Base-by-base conservation (phyloP, 2,797 vertebrate genomes). In the Agapornis canus region DNA sequence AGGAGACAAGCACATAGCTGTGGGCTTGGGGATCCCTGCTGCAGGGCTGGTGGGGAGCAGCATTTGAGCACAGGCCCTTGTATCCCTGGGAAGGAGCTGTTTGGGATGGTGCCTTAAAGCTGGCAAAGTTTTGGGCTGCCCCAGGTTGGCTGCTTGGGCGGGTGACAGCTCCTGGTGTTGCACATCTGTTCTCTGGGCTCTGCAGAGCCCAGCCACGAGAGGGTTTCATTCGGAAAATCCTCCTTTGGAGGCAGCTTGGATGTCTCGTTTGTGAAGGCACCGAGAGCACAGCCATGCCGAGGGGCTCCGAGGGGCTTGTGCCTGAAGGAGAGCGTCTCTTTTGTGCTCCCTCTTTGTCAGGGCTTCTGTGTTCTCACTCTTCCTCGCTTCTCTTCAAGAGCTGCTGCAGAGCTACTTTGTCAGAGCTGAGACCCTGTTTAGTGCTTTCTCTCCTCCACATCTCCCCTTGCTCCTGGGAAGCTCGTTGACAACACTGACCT, bases 401-500 rank as follows among this genome's bases (percentile, higher is more conserved):
- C 8, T 3, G 3, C 11, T 8, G 54, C 0, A 7, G 49, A 51
- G 59, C 54, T 27, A 2, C 64, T 15, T 1, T 47, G 45, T 4
- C 49, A 18, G 77, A 32, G 87, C 73, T 61, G 77, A 63, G 92
- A 54, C 86, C 32, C 80, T 39, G 2, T 20, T 32, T 6, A 17
- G n/a, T 14, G 48, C 3, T 10, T 43, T 11, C 64, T 71, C 15
- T 27, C 59, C 57, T 43, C 25, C 63, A 5, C 19, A 10, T 65
- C 45, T 65, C 64, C 22, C 40, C 39, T 29, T 13, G 31, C 69
- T 37, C 77, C 9, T 2, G 8, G 49, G 76, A 9, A 47, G 3
- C 37, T 32, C 6, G 0, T 31, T 1, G 9, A 1, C 76, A 73
- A 1, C 43, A 3, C 11, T 0, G 1, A 16, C 4, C 59, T 31